Base-by-base conservation (phyloP, 2,888 invertebrate genomes). In the Teleogryllus oceanicus region DNA sequence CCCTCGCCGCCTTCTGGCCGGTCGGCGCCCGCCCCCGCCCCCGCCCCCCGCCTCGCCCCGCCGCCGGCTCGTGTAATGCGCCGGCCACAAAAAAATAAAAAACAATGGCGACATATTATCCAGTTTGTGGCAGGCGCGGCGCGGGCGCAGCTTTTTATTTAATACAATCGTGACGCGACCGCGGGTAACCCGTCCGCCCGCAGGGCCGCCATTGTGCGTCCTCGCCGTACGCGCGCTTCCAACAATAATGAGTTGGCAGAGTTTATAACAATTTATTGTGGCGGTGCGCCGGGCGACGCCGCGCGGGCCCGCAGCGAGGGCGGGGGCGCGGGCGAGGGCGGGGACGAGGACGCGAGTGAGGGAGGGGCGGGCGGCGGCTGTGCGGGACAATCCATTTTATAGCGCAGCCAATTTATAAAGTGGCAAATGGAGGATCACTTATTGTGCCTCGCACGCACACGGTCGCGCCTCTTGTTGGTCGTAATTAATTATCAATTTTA, bases 351-450 rank as follows among this genome's bases (percentile, higher is more conserved):
- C n/a, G 62, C n/a, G 62, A 13, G 62, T 4, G 62, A 62, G 62
- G 62, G 62, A 13, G 62, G 3, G 62, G n/a, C 16, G n/a, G 62
- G 16, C 16, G 16, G 62, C n/a, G 62, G 62, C 16, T 13, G 37
- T 37, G 37, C 37, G 37, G 37, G 62, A 62, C 62, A 62, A 62
- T 62, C 62, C 62, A 62, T 62, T 62, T 62, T 62, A 62, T n/a
- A 62, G n/a, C 16, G 62, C 62, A 62, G 62, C n/a, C 62, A 62
- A 62, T 62, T 62, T 62, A 62, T 62, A 62, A 62, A 62, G 62
- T 62, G 62, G 62, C 62, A 62, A 62, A 62, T 62, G 62, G 62
- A 62, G 62, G 62, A 62, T 62, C 62, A 62, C 62, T 62, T 62
- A 62, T 62, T 62, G 62, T 62, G 62, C 62, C 62, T 62, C 62